Evolutionary conservation across 2,797 vertebrate genomes (phyloP).

Genomic region (Masticophis lateralis): DNA sequence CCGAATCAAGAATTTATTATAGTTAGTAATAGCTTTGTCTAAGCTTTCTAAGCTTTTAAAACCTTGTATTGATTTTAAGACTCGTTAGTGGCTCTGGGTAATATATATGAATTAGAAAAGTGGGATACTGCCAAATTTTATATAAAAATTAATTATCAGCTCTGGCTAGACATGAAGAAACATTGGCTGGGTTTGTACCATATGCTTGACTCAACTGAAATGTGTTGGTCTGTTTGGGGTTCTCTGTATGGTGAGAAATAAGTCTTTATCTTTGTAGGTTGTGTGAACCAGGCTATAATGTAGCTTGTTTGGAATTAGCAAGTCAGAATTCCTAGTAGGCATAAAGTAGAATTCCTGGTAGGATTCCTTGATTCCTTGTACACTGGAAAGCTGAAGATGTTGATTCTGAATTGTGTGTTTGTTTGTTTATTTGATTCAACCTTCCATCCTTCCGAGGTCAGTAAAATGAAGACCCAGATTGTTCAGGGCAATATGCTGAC

Average conservation of each 20-base stretch:
- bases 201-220: background rate
- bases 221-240: background rate
- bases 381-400: background rate
- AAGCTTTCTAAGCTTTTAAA: background rate
- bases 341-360: background rate
- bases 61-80: background rate
- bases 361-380: background rate
- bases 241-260: background rate
- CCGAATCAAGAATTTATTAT: conserved; percentile 9
- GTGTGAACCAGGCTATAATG: background rate
- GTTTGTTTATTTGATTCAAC: no score
- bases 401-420: background rate
- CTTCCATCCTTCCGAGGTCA: no score
- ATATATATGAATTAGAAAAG: background rate
- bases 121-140: background rate
- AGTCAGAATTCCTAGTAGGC: background rate
- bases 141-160: background rate
- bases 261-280: background rate
- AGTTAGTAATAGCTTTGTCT: background rate
- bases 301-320: background rate
- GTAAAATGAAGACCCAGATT: no score
- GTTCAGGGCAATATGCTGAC: no score
- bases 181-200: background rate
- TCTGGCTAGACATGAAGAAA: background rate
- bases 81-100: background rate